A percentile compares a stretch with the other conserved stretches of the same genome.
Conservation (phyloP, 1,140 invertebrate genomes). For the Pseudobourletiella spinata region DNA sequence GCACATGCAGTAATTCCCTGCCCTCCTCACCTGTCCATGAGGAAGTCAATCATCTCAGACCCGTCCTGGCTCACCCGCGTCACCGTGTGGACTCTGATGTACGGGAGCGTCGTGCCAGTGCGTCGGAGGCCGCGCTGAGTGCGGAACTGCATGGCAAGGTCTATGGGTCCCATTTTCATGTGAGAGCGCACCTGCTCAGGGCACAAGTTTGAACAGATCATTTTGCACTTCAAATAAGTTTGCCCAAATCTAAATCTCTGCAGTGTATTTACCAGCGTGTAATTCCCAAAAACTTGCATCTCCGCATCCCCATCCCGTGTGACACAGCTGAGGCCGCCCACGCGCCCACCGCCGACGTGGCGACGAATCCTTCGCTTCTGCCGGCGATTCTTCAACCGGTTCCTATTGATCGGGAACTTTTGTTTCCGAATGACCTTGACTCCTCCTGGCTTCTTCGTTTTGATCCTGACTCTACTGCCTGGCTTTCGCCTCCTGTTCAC, state of each 20-base stretch:
- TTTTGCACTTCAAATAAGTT: neutral
- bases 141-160: constrained; percentile 32
- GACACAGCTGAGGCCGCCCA: constrained; percentile 29
- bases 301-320: constrained; percentile 33
- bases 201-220: neutral
- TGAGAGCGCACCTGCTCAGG: constrained; percentile 35
- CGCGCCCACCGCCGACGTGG: constrained; percentile 27
- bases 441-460: neutral
- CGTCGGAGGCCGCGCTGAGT: constrained; percentile 26
- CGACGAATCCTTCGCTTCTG: neutral
- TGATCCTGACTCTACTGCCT: neutral
- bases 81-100: constrained; percentile 26
- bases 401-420: neutral
- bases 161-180: constrained; percentile 28
- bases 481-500: neutral
- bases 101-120: constrained; percentile 26
- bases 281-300: constrained; percentile 35
- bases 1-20: too few relatives aligned
- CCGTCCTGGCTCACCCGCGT: constrained; percentile 33
- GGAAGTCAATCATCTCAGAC: constrained; percentile 35
- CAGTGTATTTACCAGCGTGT: constrained; percentile 36
- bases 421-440: neutral
- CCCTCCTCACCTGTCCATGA: constrained; percentile 36
- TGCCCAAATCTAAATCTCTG: neutral
- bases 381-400: neutral